Base-by-base conservation (phyloP, 2,797 vertebrate species). In the Luscinia megarhynchos region DNA sequence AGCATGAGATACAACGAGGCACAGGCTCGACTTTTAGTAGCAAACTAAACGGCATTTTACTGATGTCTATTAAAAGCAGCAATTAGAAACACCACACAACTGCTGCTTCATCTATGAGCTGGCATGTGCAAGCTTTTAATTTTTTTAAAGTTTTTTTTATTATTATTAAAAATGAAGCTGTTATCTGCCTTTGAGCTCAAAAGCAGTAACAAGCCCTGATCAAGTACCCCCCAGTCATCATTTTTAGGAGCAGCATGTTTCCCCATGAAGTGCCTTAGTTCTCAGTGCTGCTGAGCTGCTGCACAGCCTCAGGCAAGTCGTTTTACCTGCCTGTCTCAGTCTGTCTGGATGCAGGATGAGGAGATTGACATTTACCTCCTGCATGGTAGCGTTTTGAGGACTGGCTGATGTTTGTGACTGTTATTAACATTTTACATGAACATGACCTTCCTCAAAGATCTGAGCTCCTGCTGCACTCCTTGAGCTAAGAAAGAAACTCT, bases 21-120 rank as follows among this genome's bases (percentile, higher is more conserved):
- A 75, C 63, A 78, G 38, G 30, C 53, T 92, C 36, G 19, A 76
- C 75, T 57, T 94, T 67, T 46, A 51, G 13, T 29, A 54, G 50
- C 45, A 76, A 83, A 54, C 45, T 62, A n/a, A 90, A 61, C 24
- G 89, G 4, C 16, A 50, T 82, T 88, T 94, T 73, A 73, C 15
- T 46, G 51, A 12, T 59, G 10, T 21, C 64, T 68, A 2, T 83
- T 38, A 23, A 66, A 81, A 73, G 2, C 46, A 68, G 12, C 58
- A 68, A 27, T 64, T 89, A 61, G 40, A 66, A 92, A 45, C 15
- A 68, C 15, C 20, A 24, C 30, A 19, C 24, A 59, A 67, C 53
- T 75, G 53, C 58, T 76, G 51, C 41, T 75, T 4, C 63, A 36
- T 86, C 87, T 54, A 1, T 17, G 61, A 79, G 43, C 46, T 9